A percentile compares a stretch with the other conserved stretches of the same genome.
These are phyloP conservation scores for Adela reaumurella DNA, from an alignment of 2,888 invertebrate genomes.

Conservation along the genomic window DNA sequence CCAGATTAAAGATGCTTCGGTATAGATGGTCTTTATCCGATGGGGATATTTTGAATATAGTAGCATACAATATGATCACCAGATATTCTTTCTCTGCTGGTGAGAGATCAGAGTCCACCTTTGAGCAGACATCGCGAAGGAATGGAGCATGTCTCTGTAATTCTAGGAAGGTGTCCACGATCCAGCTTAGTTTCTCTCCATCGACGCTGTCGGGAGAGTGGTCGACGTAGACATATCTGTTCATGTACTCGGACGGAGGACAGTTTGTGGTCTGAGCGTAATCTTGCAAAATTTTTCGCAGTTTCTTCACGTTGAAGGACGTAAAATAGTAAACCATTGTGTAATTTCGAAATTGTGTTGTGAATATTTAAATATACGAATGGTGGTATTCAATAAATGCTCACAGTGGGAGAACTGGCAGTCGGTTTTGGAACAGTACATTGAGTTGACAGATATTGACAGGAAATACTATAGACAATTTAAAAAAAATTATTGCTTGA, in stretches of 20 bases:
- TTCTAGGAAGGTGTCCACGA: background rate
- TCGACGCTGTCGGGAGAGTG: background rate
- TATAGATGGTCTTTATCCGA: background rate
- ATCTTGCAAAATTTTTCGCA: conserved; percentile 32
- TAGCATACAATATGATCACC: background rate
- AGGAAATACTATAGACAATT: no score
- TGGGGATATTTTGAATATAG: background rate
- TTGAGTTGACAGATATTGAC: background rate
- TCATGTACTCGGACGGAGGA: conserved; percentile 19
- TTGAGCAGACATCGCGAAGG: background rate
- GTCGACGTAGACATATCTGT: conserved; percentile 19
- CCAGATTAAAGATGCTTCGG: background rate
- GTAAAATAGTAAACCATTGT: conserved; percentile 39
- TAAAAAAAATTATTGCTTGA: no score
- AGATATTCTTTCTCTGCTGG: background rate
- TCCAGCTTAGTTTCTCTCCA: background rate
- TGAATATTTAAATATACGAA: background rate
- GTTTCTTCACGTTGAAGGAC: conserved; percentile 34
- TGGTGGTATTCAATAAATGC: no score
- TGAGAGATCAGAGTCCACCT: background rate
- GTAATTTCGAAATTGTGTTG: background rate
- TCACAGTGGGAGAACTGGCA: no score
- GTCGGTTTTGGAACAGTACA: no score
- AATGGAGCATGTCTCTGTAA: background rate
- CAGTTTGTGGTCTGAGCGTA: conserved; percentile 23